Evolutionary conservation across 2,797 vertebrate genomes (phyloP), one percentile per base, ranked within the genome.

Genomic region (Danio albolineatus): DNA sequence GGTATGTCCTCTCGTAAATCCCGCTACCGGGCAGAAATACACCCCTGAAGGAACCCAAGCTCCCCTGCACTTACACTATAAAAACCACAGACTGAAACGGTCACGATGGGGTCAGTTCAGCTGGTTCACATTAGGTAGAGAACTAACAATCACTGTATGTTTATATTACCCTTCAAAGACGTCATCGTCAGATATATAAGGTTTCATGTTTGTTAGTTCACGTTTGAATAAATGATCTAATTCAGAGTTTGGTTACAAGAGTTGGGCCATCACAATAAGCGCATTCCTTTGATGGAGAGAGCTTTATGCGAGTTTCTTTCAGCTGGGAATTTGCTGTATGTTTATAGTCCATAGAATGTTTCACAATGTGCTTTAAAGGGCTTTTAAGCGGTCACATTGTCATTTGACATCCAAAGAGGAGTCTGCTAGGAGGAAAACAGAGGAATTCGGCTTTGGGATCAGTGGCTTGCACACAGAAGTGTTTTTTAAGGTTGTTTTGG

Each of bases 1-100:
- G 83, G 74, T 65, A 75, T 65, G 73, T 73, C 72, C 82, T 64
- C 80, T 81, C 48, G 13, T 87, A 87, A 83, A 83, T 74, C 61
- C 51, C 57, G 59, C 57, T 48, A 59, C 78, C 64, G 57, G 73
- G 65, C 74, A 64, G 69, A 85, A 80, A 82, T 60, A 56, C 65
- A 78, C 71, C 71, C 36, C 13, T 59, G 57, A 57, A 62, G 46
- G 57, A 77, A 44, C 38, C 61, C 36, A 57, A 21, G 44, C 64
- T 39, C 12, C 49, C 65, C 19, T 53, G 38, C 57, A 44, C 38
- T 56, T 16, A 48, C 57, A 43, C 62, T 41, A 71, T 80, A 80
- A 83, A 81, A 80, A 43, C 64, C 39, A 61, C 49, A 57, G 48
- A 69, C 56, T 54, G 59, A 65, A 83, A 49, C 59, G 69, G 76